Conservation (phyloP, 2,888 invertebrate genomes). For the Drosophila lutescens region DNA sequence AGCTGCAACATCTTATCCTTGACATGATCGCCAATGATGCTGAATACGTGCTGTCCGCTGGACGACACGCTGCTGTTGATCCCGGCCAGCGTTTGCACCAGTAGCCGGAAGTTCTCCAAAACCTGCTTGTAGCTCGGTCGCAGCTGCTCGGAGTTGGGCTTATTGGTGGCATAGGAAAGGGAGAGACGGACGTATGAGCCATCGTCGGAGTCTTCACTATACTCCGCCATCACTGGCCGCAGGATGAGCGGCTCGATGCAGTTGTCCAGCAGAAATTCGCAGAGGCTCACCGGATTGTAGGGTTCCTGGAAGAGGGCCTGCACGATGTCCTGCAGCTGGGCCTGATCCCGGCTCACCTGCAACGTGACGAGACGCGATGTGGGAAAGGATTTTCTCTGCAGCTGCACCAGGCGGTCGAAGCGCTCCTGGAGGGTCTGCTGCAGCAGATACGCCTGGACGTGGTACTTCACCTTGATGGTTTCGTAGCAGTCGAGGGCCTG, state of each 20-base stretch:
- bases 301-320: slow-evolving; percentile 82
- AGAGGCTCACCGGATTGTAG: slow-evolving; percentile 82
- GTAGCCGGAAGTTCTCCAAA: slow-evolving; percentile 74
- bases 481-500: slow-evolving; percentile 81
- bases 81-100: slow-evolving; percentile 75
- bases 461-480: slow-evolving; percentile 82
- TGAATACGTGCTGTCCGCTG: slow-evolving; percentile 76
- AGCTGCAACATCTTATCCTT: slow-evolving; percentile 87
- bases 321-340: slow-evolving; percentile 80
- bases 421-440: slow-evolving; percentile 81
- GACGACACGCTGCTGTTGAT: slow-evolving; percentile 82
- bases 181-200: slow-evolving; percentile 69
- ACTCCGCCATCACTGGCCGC: slow-evolving; percentile 82
- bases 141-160: slow-evolving; percentile 59
- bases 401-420: slow-evolving; percentile 82
- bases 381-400: slow-evolving; percentile 82
- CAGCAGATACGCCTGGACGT: slow-evolving; percentile 81
- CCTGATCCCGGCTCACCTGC: slow-evolving; percentile 79
- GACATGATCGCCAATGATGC: slow-evolving; percentile 86
- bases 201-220: slow-evolving; percentile 66
- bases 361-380: slow-evolving; percentile 82
- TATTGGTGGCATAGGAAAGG: slow-evolving; percentile 82
- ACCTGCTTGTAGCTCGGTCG: slow-evolving; percentile 83
- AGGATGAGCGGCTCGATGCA: slow-evolving; percentile 82
- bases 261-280: slow-evolving; percentile 81